Evolutionary conservation across 2,888 invertebrate species (phyloP).

Genomic region (Mayetiola destructor): DNA sequence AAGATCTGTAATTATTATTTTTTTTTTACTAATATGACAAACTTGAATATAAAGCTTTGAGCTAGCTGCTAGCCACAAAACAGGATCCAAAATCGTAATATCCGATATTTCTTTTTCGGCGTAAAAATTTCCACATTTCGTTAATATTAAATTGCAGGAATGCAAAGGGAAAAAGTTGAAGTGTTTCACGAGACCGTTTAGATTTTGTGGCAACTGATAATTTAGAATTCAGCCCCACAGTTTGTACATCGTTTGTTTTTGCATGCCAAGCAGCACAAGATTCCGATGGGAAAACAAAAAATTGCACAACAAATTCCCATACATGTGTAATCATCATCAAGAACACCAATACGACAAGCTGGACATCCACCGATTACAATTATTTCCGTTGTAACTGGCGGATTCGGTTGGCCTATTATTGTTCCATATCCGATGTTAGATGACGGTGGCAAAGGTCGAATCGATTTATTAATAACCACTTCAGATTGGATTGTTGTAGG

Average conservation of each 20-base stretch:
- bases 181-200: no score
- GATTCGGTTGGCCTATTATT: conserved; percentile 20
- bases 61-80: no score
- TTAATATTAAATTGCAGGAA: no score
- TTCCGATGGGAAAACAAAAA: conserved; percentile 72
- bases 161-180: no score
- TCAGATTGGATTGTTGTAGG: neutral
- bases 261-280: conserved; percentile 71
- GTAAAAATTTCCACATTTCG: no score
- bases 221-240: conserved; percentile 63
- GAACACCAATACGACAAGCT: conserved; percentile 70
- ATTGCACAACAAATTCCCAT: conserved; percentile 73
- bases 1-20: no score
- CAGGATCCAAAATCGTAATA: no score
- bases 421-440: neutral
- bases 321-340: conserved; percentile 78
- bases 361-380: conserved; percentile 74
- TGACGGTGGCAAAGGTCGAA: neutral
- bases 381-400: conserved; percentile 58
- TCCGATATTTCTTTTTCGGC: no score
- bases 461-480: neutral
- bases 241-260: conserved; percentile 74
- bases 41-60: no score
- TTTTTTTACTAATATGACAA: no score
- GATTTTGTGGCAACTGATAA: no score